Percentiles rank a stretch among this genome's conserved stretches.
Conservation (phyloP, 2,113 vertebrate genomes). For the Nymphicus hollandicus region DNA sequence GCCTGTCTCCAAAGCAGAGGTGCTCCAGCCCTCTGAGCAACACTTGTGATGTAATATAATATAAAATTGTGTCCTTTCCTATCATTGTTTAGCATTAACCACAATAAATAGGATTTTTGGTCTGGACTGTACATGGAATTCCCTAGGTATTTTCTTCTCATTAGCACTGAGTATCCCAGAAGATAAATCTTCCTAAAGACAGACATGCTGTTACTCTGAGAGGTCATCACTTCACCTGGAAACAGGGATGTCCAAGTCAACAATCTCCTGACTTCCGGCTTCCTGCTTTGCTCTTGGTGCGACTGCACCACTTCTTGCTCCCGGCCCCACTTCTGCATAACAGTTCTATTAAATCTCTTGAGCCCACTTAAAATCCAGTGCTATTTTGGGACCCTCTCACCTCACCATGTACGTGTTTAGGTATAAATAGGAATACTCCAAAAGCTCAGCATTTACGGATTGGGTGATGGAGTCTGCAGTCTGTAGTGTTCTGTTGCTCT, state of each 20-base stretch:
- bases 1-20: background rate
- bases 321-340: background rate
- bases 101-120: background rate
- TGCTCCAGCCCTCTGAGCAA: background rate
- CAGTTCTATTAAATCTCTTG: background rate
- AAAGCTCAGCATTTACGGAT: background rate
- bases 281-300: background rate
- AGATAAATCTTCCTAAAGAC: background rate
- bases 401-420: background rate
- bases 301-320: accelerated
- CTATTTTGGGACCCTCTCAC: background rate
- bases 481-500: background rate
- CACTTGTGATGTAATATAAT: background rate
- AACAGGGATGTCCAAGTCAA: background rate
- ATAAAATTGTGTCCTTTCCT: background rate
- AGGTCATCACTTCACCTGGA: background rate
- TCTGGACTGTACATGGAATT: background rate
- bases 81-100: accelerated
- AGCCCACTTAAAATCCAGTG: background rate
- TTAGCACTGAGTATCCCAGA: background rate
- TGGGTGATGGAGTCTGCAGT: background rate
- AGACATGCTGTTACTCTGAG: background rate
- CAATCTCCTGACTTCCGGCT: background rate
- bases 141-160: background rate
- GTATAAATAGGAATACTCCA: background rate